Base-by-base conservation (phyloP, 2,797 vertebrate species). In the Chrosomus eos region DNA sequence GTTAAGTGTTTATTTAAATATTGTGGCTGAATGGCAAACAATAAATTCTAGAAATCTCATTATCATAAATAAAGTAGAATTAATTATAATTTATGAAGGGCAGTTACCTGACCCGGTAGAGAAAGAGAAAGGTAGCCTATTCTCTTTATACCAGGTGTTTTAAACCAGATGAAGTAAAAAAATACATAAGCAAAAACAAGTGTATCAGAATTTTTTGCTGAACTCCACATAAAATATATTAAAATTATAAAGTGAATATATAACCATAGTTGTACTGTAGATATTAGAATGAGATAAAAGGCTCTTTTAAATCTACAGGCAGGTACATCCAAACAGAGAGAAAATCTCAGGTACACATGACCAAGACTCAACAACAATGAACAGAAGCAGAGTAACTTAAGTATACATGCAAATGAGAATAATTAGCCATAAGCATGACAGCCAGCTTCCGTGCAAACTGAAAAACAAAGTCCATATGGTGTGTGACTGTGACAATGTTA, bases 251-350 rank as follows among this genome's bases (percentile, higher is more conserved):
- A 45, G n/a, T 58, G 58, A 23, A 21, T 3, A 45, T 45, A 45
- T 23, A 21, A 64, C 23, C 23, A 16, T 26, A 2, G 36, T 43
- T 7, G n/a, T n/a, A 78, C 23, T 8, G 53, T 26, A 60, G 36
- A 26, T 23, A 43, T 62, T 26, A 78, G 23, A 28, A 78, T 62
- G 3, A 62, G 14, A 19, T 72, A 90, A 75, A 92, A 92, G 83
- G 58, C 88, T 86, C 89, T 90, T 45, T 40, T 40, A 40, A 40
- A 40, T 40, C 9, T 9, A 40, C 40, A 11, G 40, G 40, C 9
- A 40, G 38, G 7, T 38, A 38, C 10, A 40, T 1, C 40, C 40
- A 40, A 40, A 40, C 40, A 40, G 40, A 40, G 40, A 40, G 38
- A 38, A 38, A 38, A 38, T 8, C 1, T 38, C 38, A 8, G 38